Evolutionary conservation across 2,888 invertebrate genomes (phyloP), one percentile per base, ranked within the genome.

Genomic region (Nemapogon koenigi): DNA sequence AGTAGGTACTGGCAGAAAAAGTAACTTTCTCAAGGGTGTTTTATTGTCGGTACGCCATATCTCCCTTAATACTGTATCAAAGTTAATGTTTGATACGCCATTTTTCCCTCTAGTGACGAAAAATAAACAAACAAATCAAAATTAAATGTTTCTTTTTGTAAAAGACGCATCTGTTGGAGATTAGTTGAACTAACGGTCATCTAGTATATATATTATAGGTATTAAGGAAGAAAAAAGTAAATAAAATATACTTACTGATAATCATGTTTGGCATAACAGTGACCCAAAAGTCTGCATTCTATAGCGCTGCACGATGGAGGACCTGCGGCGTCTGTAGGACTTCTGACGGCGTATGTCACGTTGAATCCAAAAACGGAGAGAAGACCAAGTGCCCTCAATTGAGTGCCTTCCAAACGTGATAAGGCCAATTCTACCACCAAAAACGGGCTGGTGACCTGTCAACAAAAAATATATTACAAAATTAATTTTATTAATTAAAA

Each of bases 361-460:
- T 96, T 95, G 75, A 96, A 94, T 10, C 95, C 95, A 58, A 89
- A 94, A 27, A 94, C 91, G 44, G 93, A 88, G 43, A 94, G 78
- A 18, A 94, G 81, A 39, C 88, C 86, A 45, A 92, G 72, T 0
- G 92, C 93, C 3, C 95, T 80, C 40, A 94, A 76, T 68, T 95
- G 93, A 18, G 90, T 89, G 6, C 91, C 90, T 57, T 91, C 90
- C 42, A 89, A 70, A 16, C 85, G 78, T 48, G 86, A 81, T 51
- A 94, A 81, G 29, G 82, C 75, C 51, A 95, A 84, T 46, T 90
- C 89, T 44, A 95, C 83, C 40, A 92, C 90, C 44, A 94, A 72
- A 48, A 87, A 92, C 37, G 89, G 89, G 50, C 89, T 66, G 82
- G 83, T 60, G 67, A 73, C 83, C 85, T 78, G 62, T 1, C 30